Evolutionary conservation across 2,113 vertebrate genomes (phyloP), one percentile per base, ranked within the genome.

Genomic region (Engystomops pustulosus): DNA sequence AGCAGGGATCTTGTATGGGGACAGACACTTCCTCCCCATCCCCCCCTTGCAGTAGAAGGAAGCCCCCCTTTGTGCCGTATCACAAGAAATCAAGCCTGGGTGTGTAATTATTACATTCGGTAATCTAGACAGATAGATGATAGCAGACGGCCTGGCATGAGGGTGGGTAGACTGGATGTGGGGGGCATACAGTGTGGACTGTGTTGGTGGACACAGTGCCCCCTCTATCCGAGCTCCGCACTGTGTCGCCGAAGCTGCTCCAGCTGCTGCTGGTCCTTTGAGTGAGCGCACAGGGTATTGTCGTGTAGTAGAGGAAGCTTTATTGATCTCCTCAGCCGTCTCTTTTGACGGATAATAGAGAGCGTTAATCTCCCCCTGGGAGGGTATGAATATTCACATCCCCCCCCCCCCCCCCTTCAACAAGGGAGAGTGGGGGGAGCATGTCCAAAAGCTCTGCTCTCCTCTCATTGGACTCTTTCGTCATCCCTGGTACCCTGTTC

Each of bases 371-470:
- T 44, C 25, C 81, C 72, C 72, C 34, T 32, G 71, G 72, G 82
- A 84, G 72, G 3, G 58, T 27, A 84, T 83, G 71, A 83, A 83
- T 83, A 83, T 83, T 75, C 71, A 84, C n/a, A 75, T 75, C 47
- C 65, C 65, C 20, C 65, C 67, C 4, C 9, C 23, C 67, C 47
- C 65, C 65, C 20, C 65, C 67, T 4, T 5, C 23, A 23, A 49
- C n/a, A 32, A 82, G 32, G 49, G 68, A 70, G 36, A 36, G 80
- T 25, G 68, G 49, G 53, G 49, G 69, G 38, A 44, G 69, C 36
- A 27, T 10, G 51, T 18, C 45, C 34, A 84, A 77, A 84, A 77
- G 41, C 41, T n/a, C 32, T 1, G 45, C 60, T 69, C 45, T 38
- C 58, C 44, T 84, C 18, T 23, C 30, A 84, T 84, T 84, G 82